Conservation (phyloP, 2,888 invertebrate species). For the Tubulanus polymorphus region DNA sequence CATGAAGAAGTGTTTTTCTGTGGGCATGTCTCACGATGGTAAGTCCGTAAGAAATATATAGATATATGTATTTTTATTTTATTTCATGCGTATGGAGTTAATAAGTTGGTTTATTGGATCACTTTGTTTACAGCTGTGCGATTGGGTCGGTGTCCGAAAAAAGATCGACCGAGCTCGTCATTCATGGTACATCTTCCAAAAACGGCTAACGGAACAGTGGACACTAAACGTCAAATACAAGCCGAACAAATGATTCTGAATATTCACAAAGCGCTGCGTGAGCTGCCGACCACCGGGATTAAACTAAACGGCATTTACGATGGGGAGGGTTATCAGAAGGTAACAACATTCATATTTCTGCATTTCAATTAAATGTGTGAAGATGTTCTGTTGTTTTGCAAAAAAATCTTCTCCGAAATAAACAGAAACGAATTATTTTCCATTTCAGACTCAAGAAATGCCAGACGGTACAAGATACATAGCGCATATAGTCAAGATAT, state of each 20-base stretch:
- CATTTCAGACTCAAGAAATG: too few relatives aligned
- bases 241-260: conserved; percentile 44
- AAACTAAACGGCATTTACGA: too few relatives aligned
- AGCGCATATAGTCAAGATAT: too few relatives aligned
- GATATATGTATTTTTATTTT: conserved; percentile 6
- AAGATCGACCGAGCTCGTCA: conserved; percentile 35
- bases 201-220: conserved; percentile 29
- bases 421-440: too few relatives aligned
- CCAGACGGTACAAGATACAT: too few relatives aligned
- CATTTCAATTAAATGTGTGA: too few relatives aligned
- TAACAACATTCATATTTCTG: too few relatives aligned
- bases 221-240: conserved; percentile 38
- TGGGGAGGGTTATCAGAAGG: too few relatives aligned
- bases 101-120: too few relatives aligned
- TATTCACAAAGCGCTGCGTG: conserved; percentile 42
- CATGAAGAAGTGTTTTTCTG: conserved; percentile 37
- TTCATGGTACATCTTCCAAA: conserved; percentile 41
- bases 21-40: conserved; percentile 48
- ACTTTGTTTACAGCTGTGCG: conserved; percentile 39
- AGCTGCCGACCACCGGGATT: too few relatives aligned
- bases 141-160: conserved; percentile 42
- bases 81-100: not conserved
- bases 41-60: conserved; percentile 4
- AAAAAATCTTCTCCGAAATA: too few relatives aligned
- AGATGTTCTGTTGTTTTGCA: too few relatives aligned